Base-by-base conservation (phyloP, 1,140 invertebrate species). In the Eulimnadia texana region DNA sequence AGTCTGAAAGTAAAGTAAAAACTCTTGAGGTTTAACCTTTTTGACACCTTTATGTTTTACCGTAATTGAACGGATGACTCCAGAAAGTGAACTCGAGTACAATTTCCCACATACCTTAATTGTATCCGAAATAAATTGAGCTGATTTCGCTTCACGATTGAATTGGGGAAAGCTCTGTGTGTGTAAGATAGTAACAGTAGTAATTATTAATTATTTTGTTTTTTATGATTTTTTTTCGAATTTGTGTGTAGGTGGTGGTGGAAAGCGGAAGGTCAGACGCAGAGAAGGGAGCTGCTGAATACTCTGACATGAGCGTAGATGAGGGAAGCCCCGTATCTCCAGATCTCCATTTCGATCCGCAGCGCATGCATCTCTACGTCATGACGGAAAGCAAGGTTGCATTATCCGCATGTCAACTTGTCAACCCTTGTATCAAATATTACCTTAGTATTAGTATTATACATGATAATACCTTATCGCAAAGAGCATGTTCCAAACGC, bases 311-410 rank as follows among this genome's bases (percentile, higher is more conserved):
- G 64, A 77, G 81, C 29, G 85, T 97, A 25, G 88, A 93, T 69
- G 78, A 84, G 63, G 82, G 82, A 13, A 87, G 83, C 27, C 75
- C 82, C 20, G 88, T 97, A 28, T 90, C 90, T 71, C 79, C 84
- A 65, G 92, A 96, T 75, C 81, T 97, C 74, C 82, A 85, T 68
- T 93, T 96, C 73, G 92, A 95, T 76, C 68, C 70, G 23, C 84
- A 88, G 70, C 80, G 86, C 65, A 84, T 90, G 77, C 88, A 94
- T 76, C 80, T 97, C 53, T 97, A 96, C 72, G 90, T 93, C 0
- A 90, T 96, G 87, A 94, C 92, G 24, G 83, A 90, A 68, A 81
- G 82, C 69, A 88, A 86, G 78, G 85, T 89, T 73, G 71, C 72
- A n/a, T n/a, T n/a, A n/a, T n/a, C n/a, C n/a, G n/a, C 64, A 11